Conservation (phyloP, 2,113 vertebrate species). For the Chaetura pelagica region DNA sequence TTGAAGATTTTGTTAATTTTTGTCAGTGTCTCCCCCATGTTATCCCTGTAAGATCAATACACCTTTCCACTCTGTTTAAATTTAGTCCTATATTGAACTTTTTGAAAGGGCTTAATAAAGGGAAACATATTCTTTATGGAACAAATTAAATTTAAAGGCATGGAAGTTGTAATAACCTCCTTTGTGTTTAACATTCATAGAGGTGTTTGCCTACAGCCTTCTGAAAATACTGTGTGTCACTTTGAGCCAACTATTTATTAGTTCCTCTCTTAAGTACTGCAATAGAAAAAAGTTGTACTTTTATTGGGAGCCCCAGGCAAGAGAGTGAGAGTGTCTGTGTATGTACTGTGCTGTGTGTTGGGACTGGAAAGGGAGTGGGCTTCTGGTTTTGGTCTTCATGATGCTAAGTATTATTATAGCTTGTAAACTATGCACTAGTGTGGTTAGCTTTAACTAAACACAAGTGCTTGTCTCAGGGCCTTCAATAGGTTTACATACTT, state of each 20-base stretch:
- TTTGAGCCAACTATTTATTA: background rate
- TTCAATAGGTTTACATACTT: background rate
- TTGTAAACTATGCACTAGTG: background rate
- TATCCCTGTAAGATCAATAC: background rate
- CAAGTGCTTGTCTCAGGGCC: background rate
- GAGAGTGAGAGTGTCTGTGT: background rate
- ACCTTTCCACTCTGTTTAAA: background rate
- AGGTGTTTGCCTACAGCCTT: background rate
- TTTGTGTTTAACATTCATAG: background rate
- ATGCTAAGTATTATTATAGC: background rate
- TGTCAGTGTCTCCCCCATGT: background rate
- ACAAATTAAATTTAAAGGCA: background rate
- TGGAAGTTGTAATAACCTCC: background rate
- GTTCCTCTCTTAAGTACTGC: background rate
- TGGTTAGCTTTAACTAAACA: constrained; percentile 17
- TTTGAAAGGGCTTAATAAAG: background rate
- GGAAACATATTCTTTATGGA: background rate
- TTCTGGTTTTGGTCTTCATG: background rate
- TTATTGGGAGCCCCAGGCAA: background rate
- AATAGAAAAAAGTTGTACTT: background rate
- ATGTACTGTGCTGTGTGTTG: background rate
- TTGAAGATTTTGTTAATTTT: background rate
- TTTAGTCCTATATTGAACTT: background rate
- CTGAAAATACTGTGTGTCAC: background rate
- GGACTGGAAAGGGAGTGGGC: background rate